Conservation (phyloP, 2,888 invertebrate species). For the Amphipoea oculea region DNA sequence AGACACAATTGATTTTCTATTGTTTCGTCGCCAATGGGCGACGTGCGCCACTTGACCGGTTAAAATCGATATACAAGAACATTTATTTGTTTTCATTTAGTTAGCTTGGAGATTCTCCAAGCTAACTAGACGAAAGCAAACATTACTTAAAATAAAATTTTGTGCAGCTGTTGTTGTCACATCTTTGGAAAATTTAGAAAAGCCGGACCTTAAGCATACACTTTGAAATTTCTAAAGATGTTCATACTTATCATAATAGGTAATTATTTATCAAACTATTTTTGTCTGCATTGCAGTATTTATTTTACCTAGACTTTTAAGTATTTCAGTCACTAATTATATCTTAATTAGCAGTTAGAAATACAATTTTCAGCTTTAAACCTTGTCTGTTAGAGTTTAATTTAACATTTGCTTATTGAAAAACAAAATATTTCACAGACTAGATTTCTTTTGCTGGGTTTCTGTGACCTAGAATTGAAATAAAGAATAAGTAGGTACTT, state of each 20-base stretch:
- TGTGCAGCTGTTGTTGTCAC: no score
- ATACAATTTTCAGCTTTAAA: conserved; percentile 31
- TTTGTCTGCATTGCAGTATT: conserved; percentile 36
- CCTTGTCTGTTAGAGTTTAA: not conserved
- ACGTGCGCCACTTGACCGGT: no score
- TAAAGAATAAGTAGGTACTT: not conserved
- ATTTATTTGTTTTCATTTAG: no score
- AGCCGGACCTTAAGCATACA: not conserved
- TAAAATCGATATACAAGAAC: no score
- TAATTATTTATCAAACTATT: not conserved
- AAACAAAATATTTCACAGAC: conserved; percentile 27
- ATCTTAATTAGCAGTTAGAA: conserved; percentile 10
- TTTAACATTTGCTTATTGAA: conserved; percentile 18
- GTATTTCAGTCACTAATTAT: conserved; percentile 26
- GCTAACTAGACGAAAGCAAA: no score
- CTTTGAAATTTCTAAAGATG: not conserved
- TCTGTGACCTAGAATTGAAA: conserved; percentile 42
- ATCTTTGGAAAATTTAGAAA: no score
- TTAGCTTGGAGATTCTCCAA: no score
- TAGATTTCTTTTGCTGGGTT: conserved; percentile 32
- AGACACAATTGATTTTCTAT: no score
- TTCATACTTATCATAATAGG: not conserved
- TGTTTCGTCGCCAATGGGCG: no score
- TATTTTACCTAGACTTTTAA: conserved; percentile 11
- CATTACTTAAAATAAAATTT: no score